A percentile compares a stretch with the other conserved stretches of the same genome.
Evolutionary conservation across 2,113 vertebrate species (phyloP).

Genomic region (Gulo gulo): DNA sequence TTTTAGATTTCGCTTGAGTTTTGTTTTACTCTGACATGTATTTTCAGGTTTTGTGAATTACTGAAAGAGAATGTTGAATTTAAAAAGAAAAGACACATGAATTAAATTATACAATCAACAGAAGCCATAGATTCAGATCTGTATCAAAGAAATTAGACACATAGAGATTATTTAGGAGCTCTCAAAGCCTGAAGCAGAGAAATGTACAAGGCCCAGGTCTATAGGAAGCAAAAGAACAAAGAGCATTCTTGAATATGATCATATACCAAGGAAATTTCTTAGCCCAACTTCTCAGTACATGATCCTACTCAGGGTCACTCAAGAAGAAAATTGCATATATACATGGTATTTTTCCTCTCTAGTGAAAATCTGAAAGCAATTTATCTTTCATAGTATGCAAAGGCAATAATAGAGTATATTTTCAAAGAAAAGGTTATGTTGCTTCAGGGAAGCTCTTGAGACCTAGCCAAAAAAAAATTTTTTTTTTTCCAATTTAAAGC

Average conservation of each 20-base stretch:
- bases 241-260: background rate
- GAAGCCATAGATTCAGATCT: background rate
- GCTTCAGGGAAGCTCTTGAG: background rate
- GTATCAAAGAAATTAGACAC: background rate
- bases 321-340: background rate
- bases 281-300: background rate
- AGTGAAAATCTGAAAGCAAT: background rate
- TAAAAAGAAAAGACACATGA: background rate
- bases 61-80: background rate
- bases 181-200: background rate
- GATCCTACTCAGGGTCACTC: background rate
- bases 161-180: background rate
- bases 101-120: background rate
- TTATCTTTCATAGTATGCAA: background rate
- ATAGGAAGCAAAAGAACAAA: background rate
- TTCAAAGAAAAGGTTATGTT: background rate
- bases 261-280: background rate
- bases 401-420: background rate
- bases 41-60: constrained; percentile 21
- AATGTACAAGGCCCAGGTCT: background rate
- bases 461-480: background rate
- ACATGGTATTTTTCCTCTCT: background rate
- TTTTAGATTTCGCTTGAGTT: background rate
- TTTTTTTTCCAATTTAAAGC: background rate
- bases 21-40: background rate